These are phyloP conservation scores for Diadegma fenestrale DNA, from an alignment of 2,888 invertebrate genomes.

Conservation along the genomic window DNA sequence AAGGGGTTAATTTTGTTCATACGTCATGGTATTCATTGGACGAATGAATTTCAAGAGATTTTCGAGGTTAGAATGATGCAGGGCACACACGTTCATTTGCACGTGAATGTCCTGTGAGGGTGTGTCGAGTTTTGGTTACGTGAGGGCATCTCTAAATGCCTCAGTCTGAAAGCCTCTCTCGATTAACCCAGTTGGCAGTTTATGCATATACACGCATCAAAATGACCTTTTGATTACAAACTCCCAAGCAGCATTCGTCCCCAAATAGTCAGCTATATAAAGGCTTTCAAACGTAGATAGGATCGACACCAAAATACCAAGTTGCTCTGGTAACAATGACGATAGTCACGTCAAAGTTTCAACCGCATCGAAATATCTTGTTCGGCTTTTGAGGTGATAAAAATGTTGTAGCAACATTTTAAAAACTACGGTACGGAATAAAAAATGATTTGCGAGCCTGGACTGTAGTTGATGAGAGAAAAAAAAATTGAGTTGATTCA, in stretches of 20 bases:
- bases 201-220: constrained; percentile 12
- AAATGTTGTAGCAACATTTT: background rate
- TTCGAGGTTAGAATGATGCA: background rate
- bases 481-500: too few relatives aligned
- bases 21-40: background rate
- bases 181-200: constrained; percentile 11
- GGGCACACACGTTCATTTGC: background rate
- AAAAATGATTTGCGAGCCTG: too few relatives aligned
- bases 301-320: constrained; percentile 2
- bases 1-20: too few relatives aligned
- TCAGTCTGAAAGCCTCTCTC: constrained; percentile 15
- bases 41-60: background rate
- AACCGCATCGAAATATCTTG: background rate
- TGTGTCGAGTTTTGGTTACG: background rate
- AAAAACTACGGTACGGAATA: background rate
- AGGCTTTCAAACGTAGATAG: constrained; percentile 4
- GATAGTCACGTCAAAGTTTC: background rate
- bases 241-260: constrained; percentile 5
- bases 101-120: background rate
- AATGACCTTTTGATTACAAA: constrained; percentile 8
- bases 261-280: background rate
- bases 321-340: background rate
- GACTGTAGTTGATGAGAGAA: too few relatives aligned
- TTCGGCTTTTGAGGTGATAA: background rate
- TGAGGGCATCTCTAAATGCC: background rate